A percentile compares a stretch with the other conserved stretches of the same genome.
phyloP scores from a whole-genome alignment of 2,888 invertebrate genomes.

The Drosophila meridionalis region DNA sequence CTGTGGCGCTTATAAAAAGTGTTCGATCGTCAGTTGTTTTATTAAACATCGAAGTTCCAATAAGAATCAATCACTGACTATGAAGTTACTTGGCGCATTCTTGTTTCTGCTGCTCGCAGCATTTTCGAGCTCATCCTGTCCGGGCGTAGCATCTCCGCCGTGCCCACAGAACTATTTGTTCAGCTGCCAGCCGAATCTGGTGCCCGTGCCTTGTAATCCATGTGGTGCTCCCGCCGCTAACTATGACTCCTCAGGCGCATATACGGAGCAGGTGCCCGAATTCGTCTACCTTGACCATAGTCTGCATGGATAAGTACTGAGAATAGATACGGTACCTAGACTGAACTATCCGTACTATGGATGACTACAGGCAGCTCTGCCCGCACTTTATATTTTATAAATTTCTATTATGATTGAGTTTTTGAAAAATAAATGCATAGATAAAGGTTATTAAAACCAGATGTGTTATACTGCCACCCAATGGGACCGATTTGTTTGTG shows the following conservation, averaged over 20 bases:
- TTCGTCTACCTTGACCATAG: constrained; percentile 38
- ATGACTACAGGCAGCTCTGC: not conserved
- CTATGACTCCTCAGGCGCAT: constrained; percentile 60
- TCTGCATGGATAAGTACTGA: not conserved
- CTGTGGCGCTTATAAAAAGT: constrained; percentile 26
- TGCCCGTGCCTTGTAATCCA: constrained; percentile 64
- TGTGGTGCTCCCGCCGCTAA: constrained; percentile 16
- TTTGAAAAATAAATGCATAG: not conserved
- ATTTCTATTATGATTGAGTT: not conserved
- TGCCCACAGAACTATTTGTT: constrained; percentile 76
- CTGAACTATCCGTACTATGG: not conserved
- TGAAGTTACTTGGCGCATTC: constrained; percentile 53
- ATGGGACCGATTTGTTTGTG: not conserved
- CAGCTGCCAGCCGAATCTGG: constrained; percentile 75
- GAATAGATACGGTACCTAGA: not conserved
- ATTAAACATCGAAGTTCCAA: not conserved
- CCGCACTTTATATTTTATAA: not conserved
- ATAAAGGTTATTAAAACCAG: not conserved
- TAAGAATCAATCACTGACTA: constrained; percentile 29
- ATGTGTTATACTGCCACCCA: not conserved
- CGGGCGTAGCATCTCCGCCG: constrained; percentile 60
- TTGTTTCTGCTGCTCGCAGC: constrained; percentile 39
- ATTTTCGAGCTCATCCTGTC: constrained; percentile 44
- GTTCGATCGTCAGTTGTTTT: constrained; percentile 12
- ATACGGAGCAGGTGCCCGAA: constrained; percentile 48